A percentile compares a stretch with the other conserved stretches of the same genome.
Conservation (phyloP, 1,140 invertebrate species). For the Philopotamus ludificatus region DNA sequence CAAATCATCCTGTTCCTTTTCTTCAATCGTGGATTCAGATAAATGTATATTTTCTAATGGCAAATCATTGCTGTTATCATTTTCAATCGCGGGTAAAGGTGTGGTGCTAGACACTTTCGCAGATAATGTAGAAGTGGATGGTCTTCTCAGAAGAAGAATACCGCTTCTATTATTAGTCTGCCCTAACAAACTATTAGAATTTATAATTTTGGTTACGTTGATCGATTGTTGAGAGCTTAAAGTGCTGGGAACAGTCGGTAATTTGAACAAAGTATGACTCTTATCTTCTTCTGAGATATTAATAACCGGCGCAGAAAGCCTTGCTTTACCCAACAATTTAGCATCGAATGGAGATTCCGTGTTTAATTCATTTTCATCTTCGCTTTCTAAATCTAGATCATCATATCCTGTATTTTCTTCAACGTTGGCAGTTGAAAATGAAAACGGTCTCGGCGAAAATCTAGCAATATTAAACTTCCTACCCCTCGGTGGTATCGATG, state of each 20-base stretch:
- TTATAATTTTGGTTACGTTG: slow-evolving; percentile 39
- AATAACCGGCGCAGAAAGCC: slow-evolving; percentile 35
- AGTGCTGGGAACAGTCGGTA: not conserved
- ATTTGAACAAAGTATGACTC: not conserved
- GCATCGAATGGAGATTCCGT: slow-evolving; percentile 42
- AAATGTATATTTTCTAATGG: slow-evolving; percentile 58
- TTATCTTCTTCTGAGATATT: slow-evolving; percentile 31
- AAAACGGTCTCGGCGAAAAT: slow-evolving; percentile 52
- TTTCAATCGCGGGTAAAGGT: slow-evolving; percentile 34
- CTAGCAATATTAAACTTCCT: slow-evolving; percentile 47
- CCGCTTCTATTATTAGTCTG: slow-evolving; percentile 38
- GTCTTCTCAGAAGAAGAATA: slow-evolving; percentile 36
- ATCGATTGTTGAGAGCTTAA: slow-evolving; percentile 14
- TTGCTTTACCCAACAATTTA: slow-evolving; percentile 29
- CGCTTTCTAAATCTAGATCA: slow-evolving; percentile 33
- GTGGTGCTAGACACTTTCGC: slow-evolving; percentile 32
- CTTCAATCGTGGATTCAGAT: slow-evolving; percentile 58
- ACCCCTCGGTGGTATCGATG: slow-evolving; percentile 24
- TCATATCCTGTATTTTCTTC: slow-evolving; percentile 38
- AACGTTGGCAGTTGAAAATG: slow-evolving; percentile 37
- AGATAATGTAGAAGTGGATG: slow-evolving; percentile 3
- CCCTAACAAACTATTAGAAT: slow-evolving; percentile 37
- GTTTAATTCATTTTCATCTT: slow-evolving; percentile 44
- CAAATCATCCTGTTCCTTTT: slow-evolving; percentile 53
- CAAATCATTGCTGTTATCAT: slow-evolving; percentile 46